Evolutionary conservation across 2,113 vertebrate genomes (phyloP), one percentile per base, ranked within the genome.

Genomic region (Grallaria varia): DNA sequence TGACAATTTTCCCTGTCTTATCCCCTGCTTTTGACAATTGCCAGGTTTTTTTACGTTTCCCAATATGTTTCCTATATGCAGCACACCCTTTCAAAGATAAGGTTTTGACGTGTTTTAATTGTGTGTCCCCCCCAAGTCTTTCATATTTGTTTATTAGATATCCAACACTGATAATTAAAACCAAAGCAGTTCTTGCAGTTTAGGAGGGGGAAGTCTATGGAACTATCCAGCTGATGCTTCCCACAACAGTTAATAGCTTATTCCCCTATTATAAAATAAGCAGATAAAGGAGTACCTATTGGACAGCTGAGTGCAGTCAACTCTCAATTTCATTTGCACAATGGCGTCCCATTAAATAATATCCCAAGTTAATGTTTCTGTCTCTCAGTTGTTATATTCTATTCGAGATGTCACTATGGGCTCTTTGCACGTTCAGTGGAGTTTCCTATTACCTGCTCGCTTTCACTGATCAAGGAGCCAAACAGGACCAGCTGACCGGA

Each of bases 311-410:
- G 56, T 13, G 2, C 45, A 91, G 31, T 64, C 89, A 71, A 21
- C 63, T 85, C 67, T 73, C 4, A 1, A 30, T 91, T 96, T 71
- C 69, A 77, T 93, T 95, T 96, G 39, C 55, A 55, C 59, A 60
- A 63, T 77, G 66, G 9, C 39, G 88, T 71, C 42, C 49, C n/a
- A 55, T 91, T 80, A 91, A 90, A 49, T 28, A 68, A 22, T 68
- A 72, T 55, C 35, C 39, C 67, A 97, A 90, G 94, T 91, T 63
- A 80, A 55, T 71, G 68, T 85, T 83, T 87, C 12, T 83, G 31
- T 88, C 45, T 87, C 19, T 93, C 59, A 62, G 45, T 82, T 83
- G 31, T 84, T 78, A 47, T 49, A 69, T 69, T 91, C 53, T 21
- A 35, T 72, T 62, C 8, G 10, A 66, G 59, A 63, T 42, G 52